A percentile compares a stretch with the other conserved stretches of the same genome.
phyloP scores from a whole-genome alignment of 2,113 vertebrate species.

The Bagarius yarrelli region DNA sequence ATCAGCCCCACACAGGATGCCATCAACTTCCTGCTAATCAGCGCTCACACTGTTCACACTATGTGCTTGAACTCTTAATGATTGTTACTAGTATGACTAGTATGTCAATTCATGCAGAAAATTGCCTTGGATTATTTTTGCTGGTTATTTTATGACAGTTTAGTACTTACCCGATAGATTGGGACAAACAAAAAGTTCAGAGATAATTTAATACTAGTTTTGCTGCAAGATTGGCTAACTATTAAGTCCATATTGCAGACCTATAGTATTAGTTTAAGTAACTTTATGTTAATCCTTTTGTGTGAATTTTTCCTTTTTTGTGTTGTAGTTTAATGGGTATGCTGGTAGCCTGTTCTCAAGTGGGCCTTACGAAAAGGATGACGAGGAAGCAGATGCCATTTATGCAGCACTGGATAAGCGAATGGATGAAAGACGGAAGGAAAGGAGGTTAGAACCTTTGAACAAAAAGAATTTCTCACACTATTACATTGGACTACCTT shows the following conservation, averaged over 20 bases:
- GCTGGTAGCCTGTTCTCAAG: constrained; percentile 97
- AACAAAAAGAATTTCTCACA: too few relatives aligned
- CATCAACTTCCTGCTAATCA: too few relatives aligned
- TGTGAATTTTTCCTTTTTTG: neutral
- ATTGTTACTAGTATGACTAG: too few relatives aligned
- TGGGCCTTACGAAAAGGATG: constrained; percentile 95
- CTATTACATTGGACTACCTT: too few relatives aligned
- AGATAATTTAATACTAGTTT: neutral
- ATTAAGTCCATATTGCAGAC: neutral
- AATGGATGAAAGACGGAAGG: constrained; percentile 97
- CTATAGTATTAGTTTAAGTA: neutral
- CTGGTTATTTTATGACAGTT: neutral
- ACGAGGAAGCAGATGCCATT: constrained; percentile 96
- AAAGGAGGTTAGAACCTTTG: constrained; percentile 79
- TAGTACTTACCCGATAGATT: neutral
- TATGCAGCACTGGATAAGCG: constrained; percentile 95
- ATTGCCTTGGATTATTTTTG: neutral
- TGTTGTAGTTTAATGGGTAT: constrained; percentile 90
- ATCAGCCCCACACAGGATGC: too few relatives aligned
- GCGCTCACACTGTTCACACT: too few relatives aligned
- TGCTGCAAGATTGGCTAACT: neutral
- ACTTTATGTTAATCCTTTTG: neutral
- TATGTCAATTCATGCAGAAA: too few relatives aligned
- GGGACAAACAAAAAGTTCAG: neutral
- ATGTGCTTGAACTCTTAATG: too few relatives aligned